Percentiles rank a stretch among this genome's conserved stretches.
Conservation (phyloP, 2,888 invertebrate species). For the Chrysina gloriosa region DNA sequence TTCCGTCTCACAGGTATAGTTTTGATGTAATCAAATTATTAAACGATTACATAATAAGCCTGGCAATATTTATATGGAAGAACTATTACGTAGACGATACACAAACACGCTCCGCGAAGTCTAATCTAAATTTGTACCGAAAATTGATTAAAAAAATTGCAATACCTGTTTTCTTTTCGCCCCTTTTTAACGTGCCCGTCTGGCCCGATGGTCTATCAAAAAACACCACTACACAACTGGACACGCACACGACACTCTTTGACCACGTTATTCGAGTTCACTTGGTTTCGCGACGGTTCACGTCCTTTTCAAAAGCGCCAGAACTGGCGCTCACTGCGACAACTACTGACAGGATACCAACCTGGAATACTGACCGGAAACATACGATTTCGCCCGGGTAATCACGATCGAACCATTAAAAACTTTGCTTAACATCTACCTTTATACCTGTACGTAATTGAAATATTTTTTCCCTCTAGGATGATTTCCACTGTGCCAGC, state of each 20-base stretch:
- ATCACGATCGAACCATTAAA: conserved; percentile 21
- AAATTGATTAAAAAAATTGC: conserved; percentile 6
- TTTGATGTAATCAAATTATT: too few species aligned
- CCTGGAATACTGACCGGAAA: conserved; percentile 56
- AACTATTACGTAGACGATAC: background rate
- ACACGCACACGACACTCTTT: conserved; percentile 53
- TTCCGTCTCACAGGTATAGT: too few species aligned
- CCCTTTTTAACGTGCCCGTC: conserved; percentile 5
- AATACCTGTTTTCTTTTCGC: background rate
- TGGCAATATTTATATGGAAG: conserved; percentile 8
- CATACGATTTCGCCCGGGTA: conserved; percentile 49
- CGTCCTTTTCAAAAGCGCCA: conserved; percentile 56
- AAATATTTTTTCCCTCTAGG: background rate
- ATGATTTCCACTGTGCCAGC: background rate
- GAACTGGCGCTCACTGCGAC: conserved; percentile 56
- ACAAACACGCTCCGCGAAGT: background rate
- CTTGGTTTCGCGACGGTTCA: conserved; percentile 51
- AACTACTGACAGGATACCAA: conserved; percentile 57
- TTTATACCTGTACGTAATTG: conserved; percentile 15
- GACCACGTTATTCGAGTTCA: conserved; percentile 58
- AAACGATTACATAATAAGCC: conserved; percentile 2
- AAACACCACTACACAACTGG: conserved; percentile 44
- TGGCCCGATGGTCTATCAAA: background rate
- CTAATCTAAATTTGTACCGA: background rate
- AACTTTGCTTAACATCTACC: conserved; percentile 39